Conservation (phyloP, 2,797 vertebrate genomes). For the Poecilia picta region DNA sequence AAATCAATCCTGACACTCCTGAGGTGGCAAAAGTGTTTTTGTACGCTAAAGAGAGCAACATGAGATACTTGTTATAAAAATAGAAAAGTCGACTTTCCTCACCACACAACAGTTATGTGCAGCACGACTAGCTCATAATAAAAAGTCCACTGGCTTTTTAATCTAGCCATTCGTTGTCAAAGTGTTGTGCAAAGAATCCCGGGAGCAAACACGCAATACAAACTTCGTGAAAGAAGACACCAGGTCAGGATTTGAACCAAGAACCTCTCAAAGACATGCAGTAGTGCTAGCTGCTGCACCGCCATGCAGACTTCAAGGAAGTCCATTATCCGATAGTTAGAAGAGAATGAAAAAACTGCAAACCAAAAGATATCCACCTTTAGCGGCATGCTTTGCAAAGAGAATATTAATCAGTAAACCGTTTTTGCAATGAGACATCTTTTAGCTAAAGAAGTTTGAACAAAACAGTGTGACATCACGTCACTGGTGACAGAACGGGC, state of each 20-base stretch:
- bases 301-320: not conserved
- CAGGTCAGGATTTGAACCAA: not conserved
- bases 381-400: not conserved
- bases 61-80: constrained; percentile 8
- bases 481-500: not conserved
- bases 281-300: not conserved
- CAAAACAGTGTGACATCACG: not conserved
- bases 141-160: constrained; percentile 54
- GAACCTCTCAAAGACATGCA: not conserved
- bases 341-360: not conserved
- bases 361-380: not conserved
- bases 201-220: not conserved
- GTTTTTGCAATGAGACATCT: not conserved
- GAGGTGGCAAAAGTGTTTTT: constrained; percentile 2
- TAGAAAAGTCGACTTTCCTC: constrained; percentile 30
- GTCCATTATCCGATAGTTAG: not conserved
- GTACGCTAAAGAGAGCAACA: constrained; percentile 28
- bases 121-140: constrained; percentile 51
- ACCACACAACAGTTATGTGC: constrained; percentile 38
- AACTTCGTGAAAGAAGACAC: not conserved
- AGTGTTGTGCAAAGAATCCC: not conserved
- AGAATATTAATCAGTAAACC: not conserved
- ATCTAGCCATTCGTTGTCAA: constrained; percentile 6
- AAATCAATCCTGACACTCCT: not conserved
- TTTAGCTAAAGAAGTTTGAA: not conserved